Percentiles rank a stretch among this genome's conserved stretches.
phyloP scores from a whole-genome alignment of 2,888 invertebrate genomes.

The Carterocephalus palaemon region DNA sequence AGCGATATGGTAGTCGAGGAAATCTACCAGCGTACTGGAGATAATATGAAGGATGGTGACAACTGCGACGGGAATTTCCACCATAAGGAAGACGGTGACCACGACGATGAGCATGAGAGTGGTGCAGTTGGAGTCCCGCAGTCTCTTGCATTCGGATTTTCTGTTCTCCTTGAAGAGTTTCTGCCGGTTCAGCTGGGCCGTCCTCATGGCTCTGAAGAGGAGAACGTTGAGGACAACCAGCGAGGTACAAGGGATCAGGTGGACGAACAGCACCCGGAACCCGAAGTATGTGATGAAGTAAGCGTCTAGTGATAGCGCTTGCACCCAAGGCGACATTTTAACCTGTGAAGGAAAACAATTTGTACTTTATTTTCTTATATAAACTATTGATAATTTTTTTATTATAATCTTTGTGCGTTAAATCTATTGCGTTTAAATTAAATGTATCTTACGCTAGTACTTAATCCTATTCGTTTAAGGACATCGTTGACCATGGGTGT shows the following conservation, averaged over 20 bases:
- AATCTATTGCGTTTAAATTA: too few species aligned
- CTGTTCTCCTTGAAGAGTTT: slow-evolving; percentile 86
- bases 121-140: slow-evolving; percentile 90
- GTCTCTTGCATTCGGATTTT: slow-evolving; percentile 87
- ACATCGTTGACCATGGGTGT: too few species aligned
- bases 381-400: too few species aligned
- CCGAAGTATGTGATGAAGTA: slow-evolving; percentile 91
- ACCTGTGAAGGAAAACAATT: slow-evolving; percentile 48
- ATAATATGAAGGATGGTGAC: slow-evolving; percentile 91
- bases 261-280: slow-evolving; percentile 94
- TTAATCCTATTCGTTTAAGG: too few species aligned
- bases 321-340: slow-evolving; percentile 84
- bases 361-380: too few species aligned
- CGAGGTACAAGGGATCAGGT: slow-evolving; percentile 92
- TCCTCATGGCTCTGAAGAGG: slow-evolving; percentile 90
- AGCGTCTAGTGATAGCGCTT: slow-evolving; percentile 82
- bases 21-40: slow-evolving; percentile 84
- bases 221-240: slow-evolving; percentile 93
- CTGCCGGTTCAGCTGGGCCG: slow-evolving; percentile 88
- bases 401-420: too few species aligned
- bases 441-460: too few species aligned
- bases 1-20: slow-evolving; percentile 87
- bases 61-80: slow-evolving; percentile 90
- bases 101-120: slow-evolving; percentile 93
- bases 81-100: slow-evolving; percentile 89